phyloP scores from a whole-genome alignment of 2,888 invertebrate genomes.

The Julus scandinavius region DNA sequence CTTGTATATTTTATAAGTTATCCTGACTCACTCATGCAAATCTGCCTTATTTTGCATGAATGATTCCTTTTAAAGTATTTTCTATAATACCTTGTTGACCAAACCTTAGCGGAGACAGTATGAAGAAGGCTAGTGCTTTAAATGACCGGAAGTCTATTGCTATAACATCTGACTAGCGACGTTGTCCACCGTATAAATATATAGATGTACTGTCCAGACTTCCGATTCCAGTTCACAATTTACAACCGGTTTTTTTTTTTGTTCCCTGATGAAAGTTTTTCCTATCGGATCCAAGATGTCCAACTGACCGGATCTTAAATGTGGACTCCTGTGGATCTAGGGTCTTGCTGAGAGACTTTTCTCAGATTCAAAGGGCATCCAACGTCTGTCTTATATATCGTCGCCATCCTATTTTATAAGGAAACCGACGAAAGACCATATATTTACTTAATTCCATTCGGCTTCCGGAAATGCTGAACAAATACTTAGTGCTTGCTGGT shows the following conservation, averaged over 20 bases:
- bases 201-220: background rate
- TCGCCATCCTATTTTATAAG: background rate
- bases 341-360: background rate
- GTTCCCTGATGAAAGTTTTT: background rate
- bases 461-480: conserved; percentile 13
- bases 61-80: no score
- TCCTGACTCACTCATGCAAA: no score
- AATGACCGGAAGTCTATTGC: background rate
- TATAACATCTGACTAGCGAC: background rate
- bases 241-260: background rate
- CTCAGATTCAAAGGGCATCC: background rate
- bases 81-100: background rate
- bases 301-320: background rate
- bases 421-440: background rate
- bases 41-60: no score
- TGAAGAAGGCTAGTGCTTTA: background rate
- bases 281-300: background rate
- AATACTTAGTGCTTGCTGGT: background rate
- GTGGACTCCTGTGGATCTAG: background rate
- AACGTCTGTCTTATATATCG: background rate
- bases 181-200: background rate
- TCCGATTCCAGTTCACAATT: background rate
- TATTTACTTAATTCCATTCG: conserved; percentile 13
- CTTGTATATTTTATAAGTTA: no score
- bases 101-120: background rate